A percentile compares a stretch with the other conserved stretches of the same genome.
Conservation (phyloP, 2,113 vertebrate genomes). For the Paratilapia polleni region DNA sequence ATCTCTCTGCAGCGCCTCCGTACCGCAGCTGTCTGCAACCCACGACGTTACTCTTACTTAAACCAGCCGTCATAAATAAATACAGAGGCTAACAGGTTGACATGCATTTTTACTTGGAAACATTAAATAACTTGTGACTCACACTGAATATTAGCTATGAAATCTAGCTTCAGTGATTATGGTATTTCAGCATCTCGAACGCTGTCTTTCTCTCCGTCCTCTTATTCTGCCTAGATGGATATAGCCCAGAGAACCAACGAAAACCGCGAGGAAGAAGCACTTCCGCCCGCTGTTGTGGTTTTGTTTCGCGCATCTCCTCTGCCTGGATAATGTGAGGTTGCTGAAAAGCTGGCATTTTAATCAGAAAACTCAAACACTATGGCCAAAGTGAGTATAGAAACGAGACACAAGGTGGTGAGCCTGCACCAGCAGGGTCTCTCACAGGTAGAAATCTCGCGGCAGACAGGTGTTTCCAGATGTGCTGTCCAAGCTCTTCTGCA, state of each 20-base stretch:
- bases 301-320: background rate
- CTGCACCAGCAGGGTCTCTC: conserved; percentile 13
- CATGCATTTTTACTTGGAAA: background rate
- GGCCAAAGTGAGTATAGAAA: conserved; percentile 17
- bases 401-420: conserved; percentile 13
- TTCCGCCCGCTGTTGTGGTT: background rate
- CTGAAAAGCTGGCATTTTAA: background rate
- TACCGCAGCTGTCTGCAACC: background rate
- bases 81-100: background rate
- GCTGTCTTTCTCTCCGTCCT: background rate
- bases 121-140: background rate
- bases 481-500: conserved; percentile 22
- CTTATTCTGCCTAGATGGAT: background rate
- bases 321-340: background rate
- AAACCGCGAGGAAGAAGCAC: background rate
- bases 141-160: background rate
- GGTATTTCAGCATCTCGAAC: background rate
- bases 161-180: background rate
- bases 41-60: background rate
- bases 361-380: background rate
- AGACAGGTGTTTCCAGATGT: conserved; percentile 34
- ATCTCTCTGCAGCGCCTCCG: background rate
- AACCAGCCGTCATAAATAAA: background rate
- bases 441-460: conserved; percentile 21
- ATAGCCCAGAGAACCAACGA: background rate